These are phyloP conservation scores for Rhinogobio ventralis DNA, from an alignment of 2,797 vertebrate species.

Conservation along the genomic window DNA sequence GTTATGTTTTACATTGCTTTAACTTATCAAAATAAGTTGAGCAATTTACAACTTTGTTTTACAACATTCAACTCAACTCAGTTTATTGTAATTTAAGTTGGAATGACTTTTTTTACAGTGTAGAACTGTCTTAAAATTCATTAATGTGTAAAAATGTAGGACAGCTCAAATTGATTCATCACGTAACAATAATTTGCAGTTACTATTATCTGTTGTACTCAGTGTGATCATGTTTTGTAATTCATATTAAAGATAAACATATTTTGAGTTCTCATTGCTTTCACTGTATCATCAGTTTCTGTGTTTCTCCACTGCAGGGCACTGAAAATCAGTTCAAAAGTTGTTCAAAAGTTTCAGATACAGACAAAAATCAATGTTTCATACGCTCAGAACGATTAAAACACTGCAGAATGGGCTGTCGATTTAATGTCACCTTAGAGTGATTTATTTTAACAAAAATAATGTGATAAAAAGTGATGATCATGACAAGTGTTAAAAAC, in stretches of 20 bases:
- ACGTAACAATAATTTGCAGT: not conserved
- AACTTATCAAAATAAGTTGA: not conserved
- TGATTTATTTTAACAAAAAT: not conserved
- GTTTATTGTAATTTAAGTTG: too few relatives aligned
- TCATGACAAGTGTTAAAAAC: not conserved
- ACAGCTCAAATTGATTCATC: not conserved
- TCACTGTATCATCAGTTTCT: not conserved
- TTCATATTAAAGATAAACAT: slow-evolving; percentile 20
- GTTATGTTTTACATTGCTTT: not conserved
- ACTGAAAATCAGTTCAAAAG: not conserved
- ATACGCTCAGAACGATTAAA: not conserved
- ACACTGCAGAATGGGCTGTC: not conserved
- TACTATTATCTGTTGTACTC: not conserved
- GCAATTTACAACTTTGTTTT: too few relatives aligned
- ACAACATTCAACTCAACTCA: too few relatives aligned
- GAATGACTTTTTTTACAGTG: not conserved
- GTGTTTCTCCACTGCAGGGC: not conserved
- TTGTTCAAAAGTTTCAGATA: not conserved
- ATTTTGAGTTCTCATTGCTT: slow-evolving; percentile 9
- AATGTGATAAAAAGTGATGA: not conserved
- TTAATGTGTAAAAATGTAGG: not conserved
- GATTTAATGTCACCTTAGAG: not conserved
- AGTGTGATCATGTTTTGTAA: not conserved
- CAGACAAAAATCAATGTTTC: not conserved
- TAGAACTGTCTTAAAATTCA: slow-evolving; percentile 1